phyloP scores from a whole-genome alignment of 1,140 invertebrate species.

The Heliconius hermathena region DNA sequence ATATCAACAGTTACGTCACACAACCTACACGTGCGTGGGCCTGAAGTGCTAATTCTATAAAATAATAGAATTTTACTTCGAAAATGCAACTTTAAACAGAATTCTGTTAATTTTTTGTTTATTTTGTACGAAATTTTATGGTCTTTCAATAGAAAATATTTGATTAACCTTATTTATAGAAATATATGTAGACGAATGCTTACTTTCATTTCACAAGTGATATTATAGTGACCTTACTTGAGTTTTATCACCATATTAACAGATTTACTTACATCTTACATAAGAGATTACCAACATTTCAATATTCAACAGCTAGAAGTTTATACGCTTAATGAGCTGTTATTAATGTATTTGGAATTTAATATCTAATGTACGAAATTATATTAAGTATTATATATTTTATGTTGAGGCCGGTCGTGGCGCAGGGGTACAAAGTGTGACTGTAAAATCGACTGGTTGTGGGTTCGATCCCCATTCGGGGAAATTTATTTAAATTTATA shows the following conservation, averaged over 20 bases:
- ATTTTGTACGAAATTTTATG: not conserved
- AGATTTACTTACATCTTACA: not conserved
- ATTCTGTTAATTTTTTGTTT: not conserved
- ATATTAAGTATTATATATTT: too few species aligned
- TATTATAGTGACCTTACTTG: not conserved
- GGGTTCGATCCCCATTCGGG: too few species aligned
- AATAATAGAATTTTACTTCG: slow-evolving; percentile 16
- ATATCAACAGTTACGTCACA: slow-evolving; percentile 16
- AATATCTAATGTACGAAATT: too few species aligned
- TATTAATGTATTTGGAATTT: too few species aligned
- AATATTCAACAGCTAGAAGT: too few species aligned
- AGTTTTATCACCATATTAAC: not conserved
- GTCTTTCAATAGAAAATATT: not conserved
- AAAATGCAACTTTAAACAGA: not conserved
- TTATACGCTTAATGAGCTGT: too few species aligned
- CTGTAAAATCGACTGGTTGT: too few species aligned
- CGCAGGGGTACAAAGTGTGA: too few species aligned
- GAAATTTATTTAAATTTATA: too few species aligned
- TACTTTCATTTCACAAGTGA: not conserved
- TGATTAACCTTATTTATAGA: not conserved
- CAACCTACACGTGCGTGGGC: slow-evolving; percentile 24
- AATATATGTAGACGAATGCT: not conserved
- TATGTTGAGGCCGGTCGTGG: too few species aligned
- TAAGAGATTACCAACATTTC: too few species aligned
- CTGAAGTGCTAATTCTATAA: slow-evolving; percentile 38